phyloP scores from a whole-genome alignment of 2,888 invertebrate species.

The Acrocyrtus sp. region DNA sequence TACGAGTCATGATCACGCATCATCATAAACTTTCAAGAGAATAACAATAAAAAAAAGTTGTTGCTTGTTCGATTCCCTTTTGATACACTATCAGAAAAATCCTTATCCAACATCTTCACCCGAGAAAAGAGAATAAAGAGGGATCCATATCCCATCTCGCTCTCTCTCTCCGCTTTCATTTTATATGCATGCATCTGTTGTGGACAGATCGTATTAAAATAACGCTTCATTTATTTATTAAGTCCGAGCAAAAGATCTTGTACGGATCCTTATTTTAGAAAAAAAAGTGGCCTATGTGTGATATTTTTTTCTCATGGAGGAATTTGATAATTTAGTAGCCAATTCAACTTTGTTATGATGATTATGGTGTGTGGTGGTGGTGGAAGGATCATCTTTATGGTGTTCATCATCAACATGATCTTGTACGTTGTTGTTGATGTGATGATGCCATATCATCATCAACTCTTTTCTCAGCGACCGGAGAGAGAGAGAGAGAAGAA shows the following conservation, averaged over 20 bases:
- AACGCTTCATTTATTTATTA: conserved; percentile 39
- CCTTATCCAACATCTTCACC: too few species aligned
- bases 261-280: not conserved
- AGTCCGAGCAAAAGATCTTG: conserved; percentile 11
- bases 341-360: conserved; percentile 53
- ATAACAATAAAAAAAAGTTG: conserved; percentile 24
- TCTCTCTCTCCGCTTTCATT: not conserved
- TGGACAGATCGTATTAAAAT: not conserved
- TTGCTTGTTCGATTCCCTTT: conserved; percentile 1
- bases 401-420: conserved; percentile 10
- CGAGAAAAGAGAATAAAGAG: too few species aligned
- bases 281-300: conserved; percentile 2
- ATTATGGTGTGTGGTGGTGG: conserved; percentile 27
- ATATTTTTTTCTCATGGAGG: conserved; percentile 32
- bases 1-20: conserved; percentile 52
- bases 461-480: conserved; percentile 18
- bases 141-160: not conserved
- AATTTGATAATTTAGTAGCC: conserved; percentile 52
- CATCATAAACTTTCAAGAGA: conserved; percentile 25
- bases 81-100: conserved; percentile 32
- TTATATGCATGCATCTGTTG: not conserved
- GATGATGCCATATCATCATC: conserved; percentile 36
- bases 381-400: conserved; percentile 21
- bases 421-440: conserved; percentile 5
- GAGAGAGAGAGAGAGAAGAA: too few species aligned